phyloP scores from a whole-genome alignment of 1,140 invertebrate genomes.

The Temnothorax curvispinosus region DNA sequence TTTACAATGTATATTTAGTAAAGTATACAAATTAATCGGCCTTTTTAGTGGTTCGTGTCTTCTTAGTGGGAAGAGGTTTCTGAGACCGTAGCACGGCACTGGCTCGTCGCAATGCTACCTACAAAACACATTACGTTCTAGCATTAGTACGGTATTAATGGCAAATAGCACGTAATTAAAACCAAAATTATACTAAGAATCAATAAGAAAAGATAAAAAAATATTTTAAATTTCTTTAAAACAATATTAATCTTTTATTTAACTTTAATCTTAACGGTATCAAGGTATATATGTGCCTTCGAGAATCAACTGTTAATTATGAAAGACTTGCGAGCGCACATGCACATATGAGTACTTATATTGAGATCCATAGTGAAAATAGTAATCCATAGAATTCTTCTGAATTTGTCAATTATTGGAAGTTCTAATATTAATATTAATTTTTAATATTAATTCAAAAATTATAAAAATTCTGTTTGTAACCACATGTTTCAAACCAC shows the following conservation, averaged over 20 bases:
- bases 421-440: too few relatives aligned
- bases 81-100: conserved; percentile 96
- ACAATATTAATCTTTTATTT: not conserved
- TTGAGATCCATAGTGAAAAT: too few relatives aligned
- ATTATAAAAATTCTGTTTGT: not conserved
- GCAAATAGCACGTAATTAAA: not conserved
- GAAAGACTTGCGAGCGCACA: too few relatives aligned
- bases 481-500: not conserved
- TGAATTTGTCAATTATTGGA: too few relatives aligned
- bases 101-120: conserved; percentile 94
- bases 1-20: conserved; percentile 78
- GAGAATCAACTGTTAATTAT: not conserved
- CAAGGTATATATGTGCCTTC: not conserved
- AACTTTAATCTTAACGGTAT: too few relatives aligned
- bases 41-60: conserved; percentile 90
- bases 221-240: not conserved
- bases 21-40: conserved; percentile 88
- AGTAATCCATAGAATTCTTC: too few relatives aligned
- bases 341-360: too few relatives aligned
- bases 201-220: not conserved
- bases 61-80: conserved; percentile 92
- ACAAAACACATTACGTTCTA: conserved; percentile 79
- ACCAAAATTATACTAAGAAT: not conserved
- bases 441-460: not conserved
- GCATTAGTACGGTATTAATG: conserved; percentile 8